These are phyloP conservation scores for Caenorhabditis sp. DNA, from an alignment of 2,888 invertebrate species.

Conservation along the genomic window DNA sequence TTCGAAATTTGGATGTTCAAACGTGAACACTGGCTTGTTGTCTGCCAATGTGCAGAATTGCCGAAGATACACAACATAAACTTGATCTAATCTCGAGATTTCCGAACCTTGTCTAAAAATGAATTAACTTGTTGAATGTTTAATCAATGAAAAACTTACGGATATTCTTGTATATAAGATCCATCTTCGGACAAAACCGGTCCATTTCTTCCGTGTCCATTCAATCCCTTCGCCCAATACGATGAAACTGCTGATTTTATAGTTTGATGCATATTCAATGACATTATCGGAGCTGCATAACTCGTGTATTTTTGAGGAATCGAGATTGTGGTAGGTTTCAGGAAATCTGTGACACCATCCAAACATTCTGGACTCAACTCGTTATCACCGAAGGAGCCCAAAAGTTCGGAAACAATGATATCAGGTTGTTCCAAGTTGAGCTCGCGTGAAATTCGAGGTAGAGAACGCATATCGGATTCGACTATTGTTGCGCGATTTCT, in stretches of 20 bases:
- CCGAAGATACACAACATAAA: slow-evolving; percentile 90
- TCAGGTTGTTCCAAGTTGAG: slow-evolving; percentile 79
- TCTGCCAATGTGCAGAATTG: slow-evolving; percentile 78
- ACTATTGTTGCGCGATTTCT: slow-evolving; percentile 72
- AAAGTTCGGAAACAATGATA: slow-evolving; percentile 83
- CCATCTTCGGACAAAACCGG: slow-evolving; percentile 38
- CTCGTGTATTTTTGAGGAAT: slow-evolving; percentile 65
- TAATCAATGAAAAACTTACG: slow-evolving; percentile 25
- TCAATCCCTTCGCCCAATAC: slow-evolving; percentile 35
- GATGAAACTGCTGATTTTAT: slow-evolving; percentile 29
- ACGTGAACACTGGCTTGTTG: slow-evolving; percentile 79
- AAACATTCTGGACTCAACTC: slow-evolving; percentile 89
- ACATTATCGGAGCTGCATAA: slow-evolving; percentile 83
- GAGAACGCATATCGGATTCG: slow-evolving; percentile 73
- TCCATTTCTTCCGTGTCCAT: slow-evolving; percentile 39
- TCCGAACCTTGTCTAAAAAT: slow-evolving; percentile 25
- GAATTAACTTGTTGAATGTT: not conserved
- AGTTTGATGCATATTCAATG: slow-evolving; percentile 78
- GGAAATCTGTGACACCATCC: slow-evolving; percentile 74
- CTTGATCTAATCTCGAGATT: slow-evolving; percentile 77
- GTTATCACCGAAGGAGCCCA: slow-evolving; percentile 98
- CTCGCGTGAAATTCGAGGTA: slow-evolving; percentile 74
- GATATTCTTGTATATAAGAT: slow-evolving; percentile 35
- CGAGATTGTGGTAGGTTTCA: slow-evolving; percentile 70
- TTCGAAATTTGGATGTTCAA: slow-evolving; percentile 85